phyloP scores from a whole-genome alignment of 2,797 vertebrate species.

The Macropus fuliginosus region DNA sequence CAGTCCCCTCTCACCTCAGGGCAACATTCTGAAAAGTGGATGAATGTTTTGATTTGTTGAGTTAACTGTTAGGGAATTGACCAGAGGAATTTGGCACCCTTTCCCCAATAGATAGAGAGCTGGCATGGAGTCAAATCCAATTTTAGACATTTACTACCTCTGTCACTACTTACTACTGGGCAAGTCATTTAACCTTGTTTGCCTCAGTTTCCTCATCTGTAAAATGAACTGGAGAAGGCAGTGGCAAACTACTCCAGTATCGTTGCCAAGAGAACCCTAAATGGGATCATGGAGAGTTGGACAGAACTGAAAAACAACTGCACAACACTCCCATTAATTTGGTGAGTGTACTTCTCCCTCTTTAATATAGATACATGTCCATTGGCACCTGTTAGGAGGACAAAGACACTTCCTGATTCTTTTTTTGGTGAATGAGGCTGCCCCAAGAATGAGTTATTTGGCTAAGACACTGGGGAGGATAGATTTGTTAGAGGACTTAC shows the following conservation, averaged over 20 bases:
- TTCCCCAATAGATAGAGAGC: too few species aligned
- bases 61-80: background rate
- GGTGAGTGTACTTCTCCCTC: background rate
- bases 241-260: background rate
- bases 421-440: background rate
- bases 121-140: background rate
- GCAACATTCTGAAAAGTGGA: background rate
- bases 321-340: background rate
- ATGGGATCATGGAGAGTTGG: background rate
- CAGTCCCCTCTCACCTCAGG: background rate
- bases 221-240: background rate
- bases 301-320: background rate
- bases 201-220: background rate
- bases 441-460: background rate
- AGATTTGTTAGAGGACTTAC: background rate
- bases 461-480: background rate
- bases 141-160: background rate
- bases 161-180: background rate
- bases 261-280: background rate
- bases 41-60: background rate
- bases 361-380: background rate
- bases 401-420: background rate
- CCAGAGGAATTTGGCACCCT: too few species aligned
- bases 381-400: background rate
- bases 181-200: background rate